Conservation (phyloP, 2,888 invertebrate species). For the Orthonychiurus folsomi region DNA sequence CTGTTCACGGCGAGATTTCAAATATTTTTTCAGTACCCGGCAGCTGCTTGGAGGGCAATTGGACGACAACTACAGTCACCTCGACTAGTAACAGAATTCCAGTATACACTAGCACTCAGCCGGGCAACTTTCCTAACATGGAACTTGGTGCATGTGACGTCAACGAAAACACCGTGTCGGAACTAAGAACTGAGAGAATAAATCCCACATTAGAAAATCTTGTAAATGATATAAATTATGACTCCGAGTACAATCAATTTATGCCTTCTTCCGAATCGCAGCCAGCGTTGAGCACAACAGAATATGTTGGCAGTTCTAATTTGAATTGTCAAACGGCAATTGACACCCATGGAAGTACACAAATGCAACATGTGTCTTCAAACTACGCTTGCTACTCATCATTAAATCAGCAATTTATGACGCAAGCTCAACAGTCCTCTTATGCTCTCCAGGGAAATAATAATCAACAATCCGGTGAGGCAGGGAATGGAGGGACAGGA, state of each 20-base stretch:
- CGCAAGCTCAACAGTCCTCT: neutral
- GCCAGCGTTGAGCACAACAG: neutral
- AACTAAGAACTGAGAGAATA: neutral
- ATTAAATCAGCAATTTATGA: neutral
- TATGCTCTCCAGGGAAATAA: neutral
- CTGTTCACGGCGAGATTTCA: neutral
- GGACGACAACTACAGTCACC: neutral
- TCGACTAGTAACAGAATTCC: neutral
- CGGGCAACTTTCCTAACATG: neutral
- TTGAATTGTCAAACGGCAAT: neutral
- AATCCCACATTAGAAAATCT: neutral
- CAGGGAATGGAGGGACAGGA: neutral
- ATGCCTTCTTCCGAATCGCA: constrained; percentile 19
- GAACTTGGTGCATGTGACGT: neutral
- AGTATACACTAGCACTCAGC: neutral
- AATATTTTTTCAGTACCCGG: neutral
- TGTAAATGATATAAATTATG: neutral
- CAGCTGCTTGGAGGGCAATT: neutral
- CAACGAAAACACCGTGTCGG: neutral
- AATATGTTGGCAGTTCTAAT: neutral
- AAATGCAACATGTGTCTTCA: neutral
- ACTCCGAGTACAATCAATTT: constrained; percentile 26
- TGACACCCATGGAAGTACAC: neutral
- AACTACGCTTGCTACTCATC: neutral
- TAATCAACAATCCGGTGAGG: neutral